Conservation (phyloP, 2,113 vertebrate species). For the human region DNA sequence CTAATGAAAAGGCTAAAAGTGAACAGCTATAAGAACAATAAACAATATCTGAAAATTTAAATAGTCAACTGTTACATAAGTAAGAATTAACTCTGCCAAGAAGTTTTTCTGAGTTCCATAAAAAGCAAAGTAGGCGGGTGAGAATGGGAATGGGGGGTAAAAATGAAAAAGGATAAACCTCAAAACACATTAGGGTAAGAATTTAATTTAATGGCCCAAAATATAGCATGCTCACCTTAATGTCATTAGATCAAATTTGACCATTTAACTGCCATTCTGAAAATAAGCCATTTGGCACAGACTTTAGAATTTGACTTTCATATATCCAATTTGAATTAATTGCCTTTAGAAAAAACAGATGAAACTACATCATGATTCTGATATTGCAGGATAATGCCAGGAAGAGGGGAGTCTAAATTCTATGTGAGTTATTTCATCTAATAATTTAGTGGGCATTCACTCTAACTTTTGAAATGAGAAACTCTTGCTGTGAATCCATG, state of each 20-base stretch:
- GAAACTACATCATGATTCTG: neutral
- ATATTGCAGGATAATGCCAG: neutral
- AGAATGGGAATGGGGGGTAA: neutral
- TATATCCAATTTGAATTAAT: neutral
- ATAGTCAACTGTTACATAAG: neutral
- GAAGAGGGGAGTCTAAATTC: neutral
- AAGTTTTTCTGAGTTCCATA: neutral
- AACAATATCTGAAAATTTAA: neutral
- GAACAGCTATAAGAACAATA: neutral
- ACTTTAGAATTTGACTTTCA: slow-evolving; percentile 14
- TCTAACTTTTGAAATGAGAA: slow-evolving; percentile 27
- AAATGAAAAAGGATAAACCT: neutral
- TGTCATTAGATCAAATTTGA: neutral
- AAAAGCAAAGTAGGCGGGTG: neutral
- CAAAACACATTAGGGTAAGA: neutral
- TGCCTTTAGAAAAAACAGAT: neutral
- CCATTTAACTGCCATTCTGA: neutral
- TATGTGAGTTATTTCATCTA: neutral
- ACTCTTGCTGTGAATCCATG: neutral
- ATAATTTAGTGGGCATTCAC: neutral
- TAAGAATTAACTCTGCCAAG: neutral
- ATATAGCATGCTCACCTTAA: neutral
- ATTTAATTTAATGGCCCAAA: neutral
- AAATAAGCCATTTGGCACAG: neutral
- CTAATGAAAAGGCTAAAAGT: neutral